phyloP scores from a whole-genome alignment of 2,888 invertebrate genomes.

The Caenorhabditis macrosperma region DNA sequence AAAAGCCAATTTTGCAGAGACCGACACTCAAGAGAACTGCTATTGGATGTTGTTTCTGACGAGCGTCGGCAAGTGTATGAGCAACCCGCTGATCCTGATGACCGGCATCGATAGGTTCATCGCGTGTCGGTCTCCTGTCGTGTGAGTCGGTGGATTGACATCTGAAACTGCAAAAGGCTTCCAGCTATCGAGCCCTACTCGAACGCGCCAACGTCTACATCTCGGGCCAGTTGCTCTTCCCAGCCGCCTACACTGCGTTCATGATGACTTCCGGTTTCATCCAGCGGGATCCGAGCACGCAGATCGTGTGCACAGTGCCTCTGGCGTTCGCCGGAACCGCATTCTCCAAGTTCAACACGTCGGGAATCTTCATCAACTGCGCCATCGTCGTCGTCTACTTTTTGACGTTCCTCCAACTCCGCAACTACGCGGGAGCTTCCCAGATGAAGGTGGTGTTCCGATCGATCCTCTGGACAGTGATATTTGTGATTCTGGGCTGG shows the following conservation, averaged over 20 bases:
- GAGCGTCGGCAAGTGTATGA: constrained; percentile 48
- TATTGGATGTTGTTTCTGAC: constrained; percentile 50
- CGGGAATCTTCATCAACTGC: constrained; percentile 37
- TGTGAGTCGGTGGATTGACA: constrained; percentile 22
- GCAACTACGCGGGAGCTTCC: constrained; percentile 25
- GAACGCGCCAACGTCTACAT: constrained; percentile 37
- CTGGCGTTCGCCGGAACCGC: constrained; percentile 35
- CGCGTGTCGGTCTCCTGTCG: constrained; percentile 43
- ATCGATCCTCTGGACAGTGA: constrained; percentile 48
- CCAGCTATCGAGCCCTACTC: constrained; percentile 42
- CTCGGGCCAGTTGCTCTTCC: constrained; percentile 20
- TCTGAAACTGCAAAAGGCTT: background rate
- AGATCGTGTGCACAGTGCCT: constrained; percentile 39
- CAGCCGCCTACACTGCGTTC: constrained; percentile 20
- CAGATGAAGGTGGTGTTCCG: constrained; percentile 49
- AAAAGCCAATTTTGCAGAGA: constrained; percentile 25
- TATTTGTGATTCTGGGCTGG: constrained; percentile 50
- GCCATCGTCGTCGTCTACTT: constrained; percentile 40
- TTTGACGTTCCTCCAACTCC: constrained; percentile 31
- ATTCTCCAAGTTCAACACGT: constrained; percentile 33
- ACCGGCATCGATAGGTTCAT: constrained; percentile 51
- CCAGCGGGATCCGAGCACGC: constrained; percentile 30
- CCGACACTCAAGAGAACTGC: constrained; percentile 37
- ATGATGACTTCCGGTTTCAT: constrained; percentile 44
- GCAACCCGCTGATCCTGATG: constrained; percentile 45